A percentile compares a stretch with the other conserved stretches of the same genome.
Conservation (phyloP, 2,113 vertebrate genomes). For the Poeciliopsis prolifica region DNA sequence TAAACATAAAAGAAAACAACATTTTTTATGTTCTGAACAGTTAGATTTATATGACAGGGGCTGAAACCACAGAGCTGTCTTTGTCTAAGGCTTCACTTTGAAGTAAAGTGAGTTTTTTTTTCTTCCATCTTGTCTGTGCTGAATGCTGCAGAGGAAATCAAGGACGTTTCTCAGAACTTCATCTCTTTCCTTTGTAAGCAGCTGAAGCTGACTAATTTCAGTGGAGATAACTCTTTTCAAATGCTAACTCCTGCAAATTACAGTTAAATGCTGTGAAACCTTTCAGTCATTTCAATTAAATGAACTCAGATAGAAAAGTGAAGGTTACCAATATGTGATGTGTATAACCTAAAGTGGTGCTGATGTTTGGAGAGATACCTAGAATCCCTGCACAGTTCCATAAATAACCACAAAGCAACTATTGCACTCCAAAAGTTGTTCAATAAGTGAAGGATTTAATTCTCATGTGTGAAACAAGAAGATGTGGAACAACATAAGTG, state of each 20-base stretch:
- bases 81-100: conserved; percentile 31
- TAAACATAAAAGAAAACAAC: not conserved
- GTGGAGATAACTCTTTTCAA: conserved; percentile 12
- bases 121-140: not conserved
- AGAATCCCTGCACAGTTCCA: too few relatives aligned
- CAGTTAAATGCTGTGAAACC: not conserved
- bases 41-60: not conserved
- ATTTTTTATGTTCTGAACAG: not conserved
- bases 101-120: conserved; percentile 7
- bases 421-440: too few relatives aligned
- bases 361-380: too few relatives aligned
- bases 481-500: too few relatives aligned
- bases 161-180: conserved; percentile 22
- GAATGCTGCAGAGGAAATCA: not conserved
- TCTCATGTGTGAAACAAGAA: too few relatives aligned
- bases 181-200: conserved; percentile 13
- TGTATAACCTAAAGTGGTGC: too few relatives aligned
- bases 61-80: conserved; percentile 14
- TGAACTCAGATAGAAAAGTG: too few relatives aligned
- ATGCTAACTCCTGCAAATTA: not conserved
- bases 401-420: too few relatives aligned
- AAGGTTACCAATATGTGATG: too few relatives aligned
- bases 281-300: conserved; percentile 9
- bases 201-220: conserved; percentile 16
- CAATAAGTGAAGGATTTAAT: too few relatives aligned